These are phyloP conservation scores for fruit fly (Drosophila melanogaster) DNA, from an alignment of 1,140 invertebrate species.

Conservation along the genomic window DNA sequence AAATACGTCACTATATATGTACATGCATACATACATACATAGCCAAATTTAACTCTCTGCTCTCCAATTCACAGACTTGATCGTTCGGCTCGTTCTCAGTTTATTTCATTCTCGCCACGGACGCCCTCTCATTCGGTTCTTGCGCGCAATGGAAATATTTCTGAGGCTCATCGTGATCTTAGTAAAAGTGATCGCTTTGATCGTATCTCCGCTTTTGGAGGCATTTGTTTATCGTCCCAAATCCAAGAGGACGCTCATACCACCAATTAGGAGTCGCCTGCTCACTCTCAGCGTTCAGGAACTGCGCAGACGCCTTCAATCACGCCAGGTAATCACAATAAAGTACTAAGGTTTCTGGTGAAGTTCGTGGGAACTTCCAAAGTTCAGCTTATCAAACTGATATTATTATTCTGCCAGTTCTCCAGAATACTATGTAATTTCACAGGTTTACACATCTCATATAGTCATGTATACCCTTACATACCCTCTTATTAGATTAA, in stretches of 20 bases:
- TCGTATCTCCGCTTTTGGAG: slow-evolving; percentile 20
- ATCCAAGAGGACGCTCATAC: slow-evolving; percentile 6
- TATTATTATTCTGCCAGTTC: too few species aligned
- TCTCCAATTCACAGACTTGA: background rate
- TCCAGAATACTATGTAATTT: too few species aligned
- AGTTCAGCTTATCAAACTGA: background rate
- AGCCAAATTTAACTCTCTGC: background rate
- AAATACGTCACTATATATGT: too few species aligned
- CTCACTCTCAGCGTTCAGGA: slow-evolving; percentile 48
- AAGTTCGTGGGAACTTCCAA: background rate
- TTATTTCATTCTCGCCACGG: slow-evolving; percentile 1
- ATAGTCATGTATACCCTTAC: background rate
- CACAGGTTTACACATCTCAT: too few species aligned
- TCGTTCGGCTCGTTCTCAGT: slow-evolving; percentile 3
- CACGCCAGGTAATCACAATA: slow-evolving; percentile 35
- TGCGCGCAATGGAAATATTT: slow-evolving; percentile 55
- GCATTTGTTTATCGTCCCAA: background rate
- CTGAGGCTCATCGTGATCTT: slow-evolving; percentile 52
- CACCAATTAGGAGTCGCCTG: slow-evolving; percentile 47
- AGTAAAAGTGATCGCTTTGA: slow-evolving; percentile 38
- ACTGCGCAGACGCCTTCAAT: slow-evolving; percentile 43
- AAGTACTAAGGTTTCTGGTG: background rate
- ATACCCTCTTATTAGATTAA: background rate
- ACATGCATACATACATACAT: too few species aligned
- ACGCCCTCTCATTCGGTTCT: background rate